Conservation (phyloP, 2,888 invertebrate genomes). For the Conops quadrifasciatus region DNA sequence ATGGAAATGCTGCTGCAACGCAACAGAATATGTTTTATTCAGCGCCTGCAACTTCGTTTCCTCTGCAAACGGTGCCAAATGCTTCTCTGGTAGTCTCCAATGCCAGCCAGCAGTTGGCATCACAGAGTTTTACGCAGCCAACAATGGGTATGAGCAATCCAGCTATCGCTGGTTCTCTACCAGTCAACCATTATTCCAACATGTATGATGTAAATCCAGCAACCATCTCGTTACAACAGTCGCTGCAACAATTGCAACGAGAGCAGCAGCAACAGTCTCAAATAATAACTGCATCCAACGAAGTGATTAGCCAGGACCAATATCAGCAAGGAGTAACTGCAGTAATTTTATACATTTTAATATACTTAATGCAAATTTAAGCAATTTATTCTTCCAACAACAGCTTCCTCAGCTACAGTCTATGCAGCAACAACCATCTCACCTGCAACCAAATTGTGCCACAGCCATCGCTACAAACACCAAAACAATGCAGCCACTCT, state of each 20-base stretch:
- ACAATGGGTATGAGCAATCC: neutral
- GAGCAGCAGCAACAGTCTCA: slow-evolving; percentile 34
- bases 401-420: slow-evolving; percentile 12
- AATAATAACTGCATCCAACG: slow-evolving; percentile 2
- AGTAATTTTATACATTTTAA: slow-evolving; percentile 9
- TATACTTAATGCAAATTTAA: neutral
- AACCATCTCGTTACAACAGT: slow-evolving; percentile 37
- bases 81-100: neutral
- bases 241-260: slow-evolving; percentile 28
- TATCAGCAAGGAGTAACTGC: neutral
- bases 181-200: slow-evolving; percentile 23
- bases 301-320: neutral
- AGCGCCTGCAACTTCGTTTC: slow-evolving; percentile 44
- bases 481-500: slow-evolving; percentile 14
- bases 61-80: neutral
- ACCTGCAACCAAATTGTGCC: neutral
- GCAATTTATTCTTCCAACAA: slow-evolving; percentile 26
- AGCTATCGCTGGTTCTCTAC: neutral
- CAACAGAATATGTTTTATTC: slow-evolving; percentile 34
- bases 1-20: slow-evolving; percentile 31
- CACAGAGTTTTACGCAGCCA: neutral
- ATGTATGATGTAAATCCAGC: slow-evolving; percentile 39
- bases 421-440: slow-evolving; percentile 34
- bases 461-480: neutral
- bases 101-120: neutral